Base-by-base conservation (phyloP, 2,797 vertebrate species). In the Centroberyx gerrardi region DNA sequence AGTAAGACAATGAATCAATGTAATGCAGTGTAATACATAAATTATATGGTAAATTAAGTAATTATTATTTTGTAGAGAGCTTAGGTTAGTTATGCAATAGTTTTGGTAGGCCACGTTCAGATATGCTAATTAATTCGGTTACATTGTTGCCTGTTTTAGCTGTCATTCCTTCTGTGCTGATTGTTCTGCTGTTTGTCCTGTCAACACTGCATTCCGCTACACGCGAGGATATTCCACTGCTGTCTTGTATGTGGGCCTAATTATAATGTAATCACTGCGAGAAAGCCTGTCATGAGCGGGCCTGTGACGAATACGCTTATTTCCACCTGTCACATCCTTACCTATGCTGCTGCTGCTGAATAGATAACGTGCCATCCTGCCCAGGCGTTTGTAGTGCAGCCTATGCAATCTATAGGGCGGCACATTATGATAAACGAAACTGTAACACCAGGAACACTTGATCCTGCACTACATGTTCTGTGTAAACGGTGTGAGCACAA, bases 1-100 rank as follows among this genome's bases (percentile, higher is more conserved):
- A 36, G 14, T 13, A 9, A 44, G 1, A 28, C 2, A 8, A 7
- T 1, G 3, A 27, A 38, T 46, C 1, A 44, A 3, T 53, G 8
- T 6, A 15, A n/a, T 40, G 4, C 3, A 42, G 0, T 22, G 27
- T 1, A 22, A 38, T 28, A 4, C 8, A 28, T 28, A 29, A 1
- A 10, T 17, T 28, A 17, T 28, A 1, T 44, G 55, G 14, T 0
- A 44, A 42, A n/a, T 52, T 9, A 27, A 31, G 36, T 22, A 0
- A 28, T 48, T 13, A 6, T 80, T 22, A 51, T 5, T 33, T 4
- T 29, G 8, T 15, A 27, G 33, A 15, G 63, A 22, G 12, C 3
- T 27, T 17, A 44, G n/a, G n/a, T 33, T 22, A 10, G 15, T 71
- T 72, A 48, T 56, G 58, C 72, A 83, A 68, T 36, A 22, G 74